Evolutionary conservation across 2,113 vertebrate genomes (phyloP).

Genomic region (Nycticebus coucang): DNA sequence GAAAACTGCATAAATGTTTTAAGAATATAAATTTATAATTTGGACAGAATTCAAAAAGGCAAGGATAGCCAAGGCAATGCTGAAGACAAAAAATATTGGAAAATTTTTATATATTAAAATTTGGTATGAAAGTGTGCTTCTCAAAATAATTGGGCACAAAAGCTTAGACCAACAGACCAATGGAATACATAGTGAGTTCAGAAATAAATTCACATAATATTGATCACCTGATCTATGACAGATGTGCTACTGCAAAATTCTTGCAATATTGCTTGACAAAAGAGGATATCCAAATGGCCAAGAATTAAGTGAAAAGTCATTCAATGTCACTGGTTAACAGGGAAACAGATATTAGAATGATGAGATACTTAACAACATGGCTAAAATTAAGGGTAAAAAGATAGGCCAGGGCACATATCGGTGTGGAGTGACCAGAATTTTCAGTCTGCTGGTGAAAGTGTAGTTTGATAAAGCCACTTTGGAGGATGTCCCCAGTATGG

Average conservation of each 20-base stretch:
- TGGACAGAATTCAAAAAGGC: neutral
- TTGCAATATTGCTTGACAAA: neutral
- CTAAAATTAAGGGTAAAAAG: neutral
- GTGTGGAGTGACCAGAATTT: neutral
- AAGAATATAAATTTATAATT: neutral
- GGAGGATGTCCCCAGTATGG: neutral
- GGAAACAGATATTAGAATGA: neutral
- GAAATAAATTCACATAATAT: neutral
- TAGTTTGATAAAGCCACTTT: neutral
- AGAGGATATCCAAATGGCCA: neutral
- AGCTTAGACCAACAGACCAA: neutral
- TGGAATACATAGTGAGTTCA: too few relatives aligned
- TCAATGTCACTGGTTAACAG: neutral
- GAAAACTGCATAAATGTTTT: neutral
- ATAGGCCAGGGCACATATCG: accelerated
- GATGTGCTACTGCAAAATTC: neutral
- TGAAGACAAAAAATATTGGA: neutral
- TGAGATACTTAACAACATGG: neutral
- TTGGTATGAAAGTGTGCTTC: neutral
- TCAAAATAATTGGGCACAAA: neutral
- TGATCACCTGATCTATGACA: neutral
- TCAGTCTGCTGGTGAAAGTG: neutral
- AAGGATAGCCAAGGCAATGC: neutral
- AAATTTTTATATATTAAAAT: neutral
- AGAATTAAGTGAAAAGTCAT: neutral